Evolutionary conservation across 2,797 vertebrate genomes (phyloP).

Genomic region (Gallinago solitaria): DNA sequence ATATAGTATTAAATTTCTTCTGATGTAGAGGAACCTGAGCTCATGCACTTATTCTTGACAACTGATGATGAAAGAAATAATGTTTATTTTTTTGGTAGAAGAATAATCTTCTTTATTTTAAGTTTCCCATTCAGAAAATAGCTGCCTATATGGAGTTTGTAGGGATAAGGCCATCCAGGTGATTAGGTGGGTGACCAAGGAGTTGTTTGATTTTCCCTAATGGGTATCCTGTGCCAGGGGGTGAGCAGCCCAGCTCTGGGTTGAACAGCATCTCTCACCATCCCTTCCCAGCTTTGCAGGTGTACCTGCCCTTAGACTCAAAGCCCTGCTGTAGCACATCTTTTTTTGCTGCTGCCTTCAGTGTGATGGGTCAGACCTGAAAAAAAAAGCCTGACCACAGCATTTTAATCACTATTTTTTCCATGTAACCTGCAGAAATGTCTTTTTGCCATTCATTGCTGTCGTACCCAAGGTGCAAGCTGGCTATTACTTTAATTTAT

Average conservation of each 20-base stretch:
- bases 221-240: fast-evolving
- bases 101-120: neutral
- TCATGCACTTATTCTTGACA: neutral
- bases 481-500: neutral
- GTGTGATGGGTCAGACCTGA: neutral
- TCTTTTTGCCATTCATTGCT: neutral
- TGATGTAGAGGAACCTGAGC: neutral
- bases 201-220: neutral
- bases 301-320: neutral
- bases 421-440: neutral
- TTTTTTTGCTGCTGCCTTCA: neutral
- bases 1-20: neutral
- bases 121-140: neutral
- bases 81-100: neutral
- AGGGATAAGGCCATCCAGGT: neutral
- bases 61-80: neutral
- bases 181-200: neutral
- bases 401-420: neutral
- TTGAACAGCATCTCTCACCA: neutral
- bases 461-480: neutral
- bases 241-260: neutral
- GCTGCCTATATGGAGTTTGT: neutral
- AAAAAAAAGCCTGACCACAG: neutral
- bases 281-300: neutral
- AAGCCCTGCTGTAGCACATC: neutral